Base-by-base conservation (phyloP, 2,888 invertebrate species). In the Drosophila prostipennis region DNA sequence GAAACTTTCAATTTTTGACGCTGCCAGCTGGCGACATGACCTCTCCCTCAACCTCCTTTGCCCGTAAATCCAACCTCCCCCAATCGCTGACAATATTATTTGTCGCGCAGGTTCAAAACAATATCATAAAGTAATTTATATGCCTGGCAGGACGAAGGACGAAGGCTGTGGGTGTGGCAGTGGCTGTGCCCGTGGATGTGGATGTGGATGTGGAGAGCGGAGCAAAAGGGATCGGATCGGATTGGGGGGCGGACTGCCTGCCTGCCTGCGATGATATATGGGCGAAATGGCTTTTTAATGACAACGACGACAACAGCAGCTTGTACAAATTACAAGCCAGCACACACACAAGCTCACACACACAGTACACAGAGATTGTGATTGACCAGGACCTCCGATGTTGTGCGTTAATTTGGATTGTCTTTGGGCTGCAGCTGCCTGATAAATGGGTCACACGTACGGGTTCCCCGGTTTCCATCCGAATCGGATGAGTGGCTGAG, bases 201-300 rank as follows among this genome's bases (percentile, higher is more conserved):
- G 14, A n/a, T 14, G 49, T n/a, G n/a, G n/a, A n/a, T n/a, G n/a
- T 16, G 45, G 26, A 29, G 14, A 48, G 55, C 54, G 36, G 36
- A 26, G 37, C 26, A 16, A 58, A 39, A 58, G 58, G 57, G 57
- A 57, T 36, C 51, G 60, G 54, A 56, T 42, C 51, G 60, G 54
- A 56, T 42, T 58, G 76, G 56, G 56, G 83, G 78, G 77, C 78
- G 84, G 68, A 67, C 77, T 69, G 14, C 14, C 75, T 14, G 14
- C 14, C 40, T 40, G 14, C n/a, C 75, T 46, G 46, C 39, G 73
- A 83, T 86, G 85, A 86, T 88, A 89, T 90, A 91, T 90, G 87
- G 85, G 78, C 72, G 81, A 91, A 90, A 91, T 91, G 89, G 83
- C 89, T 89, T 90, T 89, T 91, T 91, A 91, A 91, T 90, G 87